A percentile compares a stretch with the other conserved stretches of the same genome.
These are phyloP conservation scores for Mastacembelus armatus DNA, from an alignment of 2,797 vertebrate genomes.

Conservation along the genomic window DNA sequence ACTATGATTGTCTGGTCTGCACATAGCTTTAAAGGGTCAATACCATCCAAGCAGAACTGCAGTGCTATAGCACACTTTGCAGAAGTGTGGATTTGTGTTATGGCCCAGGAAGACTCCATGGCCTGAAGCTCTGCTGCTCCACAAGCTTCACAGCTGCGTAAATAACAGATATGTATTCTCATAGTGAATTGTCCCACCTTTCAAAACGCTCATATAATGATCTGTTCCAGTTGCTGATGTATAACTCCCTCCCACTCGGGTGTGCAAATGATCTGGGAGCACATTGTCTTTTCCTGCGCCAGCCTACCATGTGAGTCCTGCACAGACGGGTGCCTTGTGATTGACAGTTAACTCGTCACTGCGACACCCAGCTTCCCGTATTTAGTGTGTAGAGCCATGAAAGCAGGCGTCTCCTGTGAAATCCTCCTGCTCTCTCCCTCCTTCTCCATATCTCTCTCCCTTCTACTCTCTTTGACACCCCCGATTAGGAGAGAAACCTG, in stretches of 20 bases:
- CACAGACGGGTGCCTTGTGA: constrained; percentile 67
- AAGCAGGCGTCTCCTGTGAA: constrained; percentile 62
- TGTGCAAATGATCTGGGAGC: constrained; percentile 65
- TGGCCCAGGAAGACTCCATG: constrained; percentile 20
- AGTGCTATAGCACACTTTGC: constrained; percentile 12
- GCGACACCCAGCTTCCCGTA: constrained; percentile 70
- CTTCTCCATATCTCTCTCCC: constrained; percentile 31
- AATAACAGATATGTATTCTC: constrained; percentile 60
- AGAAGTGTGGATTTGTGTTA: constrained; percentile 7
- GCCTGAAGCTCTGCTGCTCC: constrained; percentile 8
- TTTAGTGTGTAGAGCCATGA: constrained; percentile 58
- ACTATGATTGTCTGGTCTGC: constrained; percentile 8
- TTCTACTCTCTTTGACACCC: constrained; percentile 68
- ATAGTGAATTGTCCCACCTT: constrained; percentile 62
- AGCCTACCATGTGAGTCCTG: constrained; percentile 61
- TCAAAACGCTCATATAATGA: constrained; percentile 74
- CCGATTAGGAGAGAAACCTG: constrained; percentile 71
- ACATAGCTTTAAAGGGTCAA: constrained; percentile 4
- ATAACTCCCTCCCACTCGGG: constrained; percentile 51
- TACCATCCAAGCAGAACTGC: background rate
- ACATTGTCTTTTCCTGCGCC: constrained; percentile 52
- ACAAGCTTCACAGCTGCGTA: constrained; percentile 10
- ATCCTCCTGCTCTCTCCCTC: constrained; percentile 30
- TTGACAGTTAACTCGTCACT: constrained; percentile 68
- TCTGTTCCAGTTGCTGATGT: constrained; percentile 68